Evolutionary conservation across 2,888 invertebrate species (phyloP).

Genomic region (Ichneumon xanthorius): DNA sequence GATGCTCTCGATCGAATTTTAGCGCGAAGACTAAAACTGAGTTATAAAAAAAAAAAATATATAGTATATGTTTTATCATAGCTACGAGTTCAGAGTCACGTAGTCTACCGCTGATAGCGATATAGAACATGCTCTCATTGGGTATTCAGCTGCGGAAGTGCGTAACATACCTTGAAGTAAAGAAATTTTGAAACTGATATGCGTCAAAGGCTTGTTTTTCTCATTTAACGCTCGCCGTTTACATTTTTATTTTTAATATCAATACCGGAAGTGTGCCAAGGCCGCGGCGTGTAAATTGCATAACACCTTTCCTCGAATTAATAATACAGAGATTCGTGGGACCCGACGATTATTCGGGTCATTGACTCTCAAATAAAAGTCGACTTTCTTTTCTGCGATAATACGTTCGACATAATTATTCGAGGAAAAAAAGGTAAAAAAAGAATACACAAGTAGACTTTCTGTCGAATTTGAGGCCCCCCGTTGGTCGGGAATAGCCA

Average conservation of each 20-base stretch:
- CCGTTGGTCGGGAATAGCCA: not conserved
- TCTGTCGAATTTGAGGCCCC: not conserved
- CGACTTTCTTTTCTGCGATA: not conserved
- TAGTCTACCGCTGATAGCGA: not conserved
- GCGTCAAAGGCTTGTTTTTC: not conserved
- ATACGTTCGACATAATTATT: not conserved
- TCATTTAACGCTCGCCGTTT: not conserved
- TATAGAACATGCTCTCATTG: not conserved
- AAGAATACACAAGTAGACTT: not conserved
- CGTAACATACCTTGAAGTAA: not conserved
- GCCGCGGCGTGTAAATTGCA: not conserved
- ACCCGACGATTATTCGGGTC: constrained; percentile 3
- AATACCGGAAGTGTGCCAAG: not conserved
- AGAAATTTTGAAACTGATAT: not conserved
- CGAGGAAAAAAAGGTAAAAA: no score
- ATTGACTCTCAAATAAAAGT: not conserved
- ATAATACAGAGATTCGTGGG: not conserved
- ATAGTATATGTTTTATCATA: not conserved
- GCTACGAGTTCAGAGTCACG: not conserved
- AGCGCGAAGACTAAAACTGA: not conserved
- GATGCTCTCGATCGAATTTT: not conserved
- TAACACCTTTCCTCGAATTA: not conserved
- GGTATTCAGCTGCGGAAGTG: not conserved
- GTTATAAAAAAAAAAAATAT: not conserved
- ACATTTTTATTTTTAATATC: not conserved